phyloP scores from a whole-genome alignment of 2,797 vertebrate species.

The Chelon auratus region DNA sequence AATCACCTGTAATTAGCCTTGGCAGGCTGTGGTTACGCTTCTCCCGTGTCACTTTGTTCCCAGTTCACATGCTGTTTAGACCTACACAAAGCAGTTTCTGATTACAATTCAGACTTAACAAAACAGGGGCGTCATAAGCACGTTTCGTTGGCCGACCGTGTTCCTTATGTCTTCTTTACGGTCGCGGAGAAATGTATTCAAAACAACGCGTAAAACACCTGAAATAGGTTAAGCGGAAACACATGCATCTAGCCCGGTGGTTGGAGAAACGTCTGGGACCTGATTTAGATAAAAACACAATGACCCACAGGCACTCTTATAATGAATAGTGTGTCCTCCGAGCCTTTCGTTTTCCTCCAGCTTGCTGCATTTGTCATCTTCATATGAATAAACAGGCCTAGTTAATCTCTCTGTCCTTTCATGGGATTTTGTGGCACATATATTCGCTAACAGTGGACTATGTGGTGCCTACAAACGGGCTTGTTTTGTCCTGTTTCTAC shows the following conservation, averaged over 20 bases:
- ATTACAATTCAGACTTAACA: constrained; percentile 53
- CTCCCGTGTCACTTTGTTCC: constrained; percentile 75
- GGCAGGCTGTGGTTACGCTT: constrained; percentile 81
- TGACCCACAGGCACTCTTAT: constrained; percentile 81
- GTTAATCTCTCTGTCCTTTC: constrained; percentile 81
- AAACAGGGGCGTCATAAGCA: constrained; percentile 19
- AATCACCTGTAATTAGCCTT: constrained; percentile 87
- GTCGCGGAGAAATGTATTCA: constrained; percentile 53
- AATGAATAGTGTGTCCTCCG: constrained; percentile 81
- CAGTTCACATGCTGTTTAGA: constrained; percentile 33
- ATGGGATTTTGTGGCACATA: constrained; percentile 63
- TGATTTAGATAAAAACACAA: constrained; percentile 81
- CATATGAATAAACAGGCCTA: constrained; percentile 84
- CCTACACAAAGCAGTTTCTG: constrained; percentile 27
- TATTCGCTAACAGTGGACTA: constrained; percentile 53
- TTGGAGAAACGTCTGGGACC: constrained; percentile 71
- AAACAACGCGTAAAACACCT: constrained; percentile 50
- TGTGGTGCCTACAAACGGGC: constrained; percentile 56
- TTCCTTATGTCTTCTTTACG: constrained; percentile 43
- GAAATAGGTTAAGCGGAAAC: constrained; percentile 74
- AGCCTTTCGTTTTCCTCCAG: constrained; percentile 71
- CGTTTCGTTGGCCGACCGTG: constrained; percentile 6
- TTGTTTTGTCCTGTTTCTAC: constrained; percentile 63
- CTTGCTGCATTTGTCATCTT: constrained; percentile 82
- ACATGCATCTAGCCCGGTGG: constrained; percentile 62